Evolutionary conservation across 1,140 invertebrate species (phyloP), one percentile per base, ranked within the genome.

Genomic region (Drosophila bifasciata): DNA sequence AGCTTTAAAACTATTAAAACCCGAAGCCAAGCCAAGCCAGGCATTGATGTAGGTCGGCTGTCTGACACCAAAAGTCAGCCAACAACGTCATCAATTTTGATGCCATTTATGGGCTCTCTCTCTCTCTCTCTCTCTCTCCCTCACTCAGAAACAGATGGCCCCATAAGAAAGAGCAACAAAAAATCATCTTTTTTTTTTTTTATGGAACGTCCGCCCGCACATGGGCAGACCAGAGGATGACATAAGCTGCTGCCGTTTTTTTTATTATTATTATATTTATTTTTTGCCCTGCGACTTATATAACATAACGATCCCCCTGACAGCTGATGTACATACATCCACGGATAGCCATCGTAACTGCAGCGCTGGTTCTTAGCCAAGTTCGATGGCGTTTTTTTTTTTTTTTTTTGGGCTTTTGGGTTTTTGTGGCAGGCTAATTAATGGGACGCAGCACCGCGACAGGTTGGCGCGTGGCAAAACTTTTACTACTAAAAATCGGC

Each of bases 41-140:
- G 32, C 56, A 74, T 79, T 80, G 75, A 69, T 79, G 79, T 84
- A 78, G 79, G 79, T 79, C 79, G 76, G 76, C 64, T 60, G 48
- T 36, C 71, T 68, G 40, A 16, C 32, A 36, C 3, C 3, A 32
- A 9, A 32, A 41, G 41, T 48, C 32, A 21, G 15, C 17, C 7
- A 1, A 56, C 61, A 28, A 46, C 63, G 58, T 57, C 67, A 69
- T 77, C 39, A 60, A 77, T 57, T 36, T 79, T 43, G 53, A 43
- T 79, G 70, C 55, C 76, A 71, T 71, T 77, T 66, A 79, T 58
- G 77, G 58, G 25, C 19, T 8, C 7, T 28, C 28, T 21, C 19
- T 21, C 19, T 21, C n/a, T n/a, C 19, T 8, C 7, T 28, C 28
- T 21, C 19, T 21, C 19, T 21, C n/a, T n/a, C n/a, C n/a, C 19